Base-by-base conservation (phyloP, 2,888 invertebrate genomes). In the Chaitophorus viminalis region DNA sequence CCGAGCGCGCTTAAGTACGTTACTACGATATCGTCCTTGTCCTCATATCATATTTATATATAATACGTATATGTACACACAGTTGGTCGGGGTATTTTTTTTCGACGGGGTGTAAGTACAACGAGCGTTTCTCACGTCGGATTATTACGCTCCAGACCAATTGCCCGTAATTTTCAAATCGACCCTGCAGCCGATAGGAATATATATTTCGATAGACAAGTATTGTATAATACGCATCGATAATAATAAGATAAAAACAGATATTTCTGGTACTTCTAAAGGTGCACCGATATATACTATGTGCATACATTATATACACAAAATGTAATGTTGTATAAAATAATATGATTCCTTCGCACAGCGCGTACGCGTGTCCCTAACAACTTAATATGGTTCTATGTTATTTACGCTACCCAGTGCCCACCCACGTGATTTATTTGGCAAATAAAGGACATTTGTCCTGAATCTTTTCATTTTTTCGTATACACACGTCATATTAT, bases 1-100 rank as follows among this genome's bases (percentile, higher is more conserved):
- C 87, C 87, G 87, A 87, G 87, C 87, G 81, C 87, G 81, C n/a
- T 81, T 87, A 87, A 87, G 81, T 87, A 81, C 87, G 87, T 87
- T 87, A 87, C 87, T 25, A n/a, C 87, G 81, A 87, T 87, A 87
- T 87, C 54, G 36, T 65, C 68, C 18, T 87, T 36, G 36, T 65
- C 68, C 18, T 60, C 29, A 25, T 68, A 29, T 25, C 60, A 60
- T 76, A 36, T n/a, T n/a, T n/a, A n/a, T n/a, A n/a, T n/a, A n/a
- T 76, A 76, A 46, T n/a, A 46, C 46, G 46, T 46, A 9, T 46
- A 39, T 14, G 68, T 54, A 54, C 21, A 60, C 60, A 60, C 17
- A 29, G 29, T 29, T 17, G 29, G 17, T 70, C 29, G 70, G 70
- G 70, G n/a, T 31, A 17, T 31, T 68, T 31, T 29, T 70, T 31